Base-by-base conservation (phyloP, 2,797 vertebrate species). In the Momotus momota region DNA sequence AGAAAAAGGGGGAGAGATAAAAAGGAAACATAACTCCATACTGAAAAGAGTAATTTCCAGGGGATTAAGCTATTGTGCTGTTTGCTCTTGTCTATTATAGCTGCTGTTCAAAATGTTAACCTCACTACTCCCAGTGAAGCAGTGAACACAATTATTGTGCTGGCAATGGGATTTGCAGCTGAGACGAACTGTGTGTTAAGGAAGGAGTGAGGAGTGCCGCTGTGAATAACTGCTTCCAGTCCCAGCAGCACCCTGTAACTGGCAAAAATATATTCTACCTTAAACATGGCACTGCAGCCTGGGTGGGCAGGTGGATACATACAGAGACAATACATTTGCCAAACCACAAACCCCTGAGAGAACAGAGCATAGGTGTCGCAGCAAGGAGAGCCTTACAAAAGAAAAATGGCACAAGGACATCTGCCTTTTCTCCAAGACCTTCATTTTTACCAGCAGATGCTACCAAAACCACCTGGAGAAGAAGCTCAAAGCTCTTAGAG, bases 1-100 rank as follows among this genome's bases (percentile, higher is more conserved):
- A 31, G n/a, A 62, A 81, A 84, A 64, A 13, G 14, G 4, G 2
- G 13, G 1, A 5, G 2, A 65, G 23, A 72, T 61, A 70, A 78
- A 96, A 93, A 92, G 16, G 33, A 91, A 81, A 48, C 29, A 6
- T 55, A 82, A 78, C 26, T 87, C 88, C 38, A 78, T 49, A 65
- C 21, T 51, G 66, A 92, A 93, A 91, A 73, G 74, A 60, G 18
- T 57, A 27, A 79, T 93, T 96, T 94, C 69, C 62, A 88, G 41
- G 31, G 58, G 88, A 94, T 95, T 96, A 93, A 91, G 48, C 62
- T 92, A 72, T 70, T 81, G 73, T 84, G 58, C 57, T 81, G n/a
- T 88, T 93, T 72, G 26, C 81, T 94, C 65, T 71, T 84, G 52
- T 81, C 86, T 91, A 61, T 85, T 89, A 89, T 86, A 92, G 72